Conservation (phyloP, 2,797 vertebrate species). For the Spinus olivaceus region DNA sequence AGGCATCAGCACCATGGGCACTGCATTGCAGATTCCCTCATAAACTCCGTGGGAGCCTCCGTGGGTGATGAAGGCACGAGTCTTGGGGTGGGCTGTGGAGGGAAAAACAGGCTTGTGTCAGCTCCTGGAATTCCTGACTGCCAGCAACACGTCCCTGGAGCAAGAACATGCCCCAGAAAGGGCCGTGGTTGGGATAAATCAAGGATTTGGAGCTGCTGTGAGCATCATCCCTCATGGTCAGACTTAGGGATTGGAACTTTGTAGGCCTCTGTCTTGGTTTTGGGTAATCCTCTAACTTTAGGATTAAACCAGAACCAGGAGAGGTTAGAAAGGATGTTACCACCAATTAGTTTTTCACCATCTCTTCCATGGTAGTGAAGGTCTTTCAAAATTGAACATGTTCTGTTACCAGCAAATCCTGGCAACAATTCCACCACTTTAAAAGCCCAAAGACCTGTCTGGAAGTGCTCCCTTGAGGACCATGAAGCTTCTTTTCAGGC, state of each 20-base stretch:
- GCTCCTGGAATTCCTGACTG: not conserved
- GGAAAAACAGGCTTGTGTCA: not conserved
- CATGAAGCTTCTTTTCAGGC: not conserved
- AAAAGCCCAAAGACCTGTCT: not conserved
- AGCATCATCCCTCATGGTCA: not conserved
- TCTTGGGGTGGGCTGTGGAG: slow-evolving; percentile 80
- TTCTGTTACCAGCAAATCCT: not conserved
- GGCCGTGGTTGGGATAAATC: not conserved
- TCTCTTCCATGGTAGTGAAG: not conserved
- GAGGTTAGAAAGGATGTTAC: not conserved
- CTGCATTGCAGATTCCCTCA: slow-evolving; percentile 88
- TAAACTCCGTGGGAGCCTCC: slow-evolving; percentile 89
- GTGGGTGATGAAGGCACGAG: slow-evolving; percentile 90
- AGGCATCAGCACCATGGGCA: slow-evolving; percentile 92
- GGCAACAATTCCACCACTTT: not conserved
- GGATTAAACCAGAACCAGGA: not conserved
- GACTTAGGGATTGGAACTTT: not conserved
- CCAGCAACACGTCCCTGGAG: not conserved
- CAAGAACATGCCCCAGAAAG: not conserved
- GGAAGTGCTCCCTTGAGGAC: not conserved
- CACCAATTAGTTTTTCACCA: not conserved
- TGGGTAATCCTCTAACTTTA: not conserved
- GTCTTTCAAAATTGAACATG: not conserved
- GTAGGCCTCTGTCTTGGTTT: not conserved
- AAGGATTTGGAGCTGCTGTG: not conserved